These are phyloP conservation scores for Pelodiscus sinensis DNA, from an alignment of 2,113 vertebrate species.

Conservation along the genomic window DNA sequence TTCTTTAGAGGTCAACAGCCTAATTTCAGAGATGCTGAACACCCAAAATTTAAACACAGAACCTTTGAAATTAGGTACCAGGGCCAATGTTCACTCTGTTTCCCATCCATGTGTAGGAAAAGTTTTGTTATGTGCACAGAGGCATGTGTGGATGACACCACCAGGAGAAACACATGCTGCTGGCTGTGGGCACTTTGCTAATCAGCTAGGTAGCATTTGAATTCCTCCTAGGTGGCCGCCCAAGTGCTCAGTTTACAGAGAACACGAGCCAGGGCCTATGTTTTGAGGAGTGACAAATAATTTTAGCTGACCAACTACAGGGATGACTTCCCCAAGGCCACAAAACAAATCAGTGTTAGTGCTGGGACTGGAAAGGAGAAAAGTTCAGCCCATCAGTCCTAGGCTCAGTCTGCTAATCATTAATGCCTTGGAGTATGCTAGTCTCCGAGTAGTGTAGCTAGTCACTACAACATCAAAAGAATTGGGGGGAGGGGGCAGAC, in stretches of 20 bases:
- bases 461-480: background rate
- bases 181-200: no score
- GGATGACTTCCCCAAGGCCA: background rate
- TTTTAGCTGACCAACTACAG: background rate
- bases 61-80: background rate
- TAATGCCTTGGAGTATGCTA: background rate
- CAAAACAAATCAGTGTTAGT: background rate
- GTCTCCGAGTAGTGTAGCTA: background rate
- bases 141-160: no score
- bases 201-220: no score
- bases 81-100: fast-evolving
- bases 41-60: background rate
- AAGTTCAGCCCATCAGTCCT: background rate
- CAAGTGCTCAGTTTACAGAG: no score
- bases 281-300: background rate
- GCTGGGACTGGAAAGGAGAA: background rate
- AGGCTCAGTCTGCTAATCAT: background rate
- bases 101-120: no score
- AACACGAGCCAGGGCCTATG: fast-evolving
- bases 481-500: background rate
- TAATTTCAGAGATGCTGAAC: background rate
- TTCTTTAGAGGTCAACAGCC: background rate
- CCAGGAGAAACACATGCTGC: no score
- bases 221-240: no score
- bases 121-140: no score